Evolutionary conservation across 1,140 invertebrate genomes (phyloP).

Genomic region (Cryptotermes secundus): DNA sequence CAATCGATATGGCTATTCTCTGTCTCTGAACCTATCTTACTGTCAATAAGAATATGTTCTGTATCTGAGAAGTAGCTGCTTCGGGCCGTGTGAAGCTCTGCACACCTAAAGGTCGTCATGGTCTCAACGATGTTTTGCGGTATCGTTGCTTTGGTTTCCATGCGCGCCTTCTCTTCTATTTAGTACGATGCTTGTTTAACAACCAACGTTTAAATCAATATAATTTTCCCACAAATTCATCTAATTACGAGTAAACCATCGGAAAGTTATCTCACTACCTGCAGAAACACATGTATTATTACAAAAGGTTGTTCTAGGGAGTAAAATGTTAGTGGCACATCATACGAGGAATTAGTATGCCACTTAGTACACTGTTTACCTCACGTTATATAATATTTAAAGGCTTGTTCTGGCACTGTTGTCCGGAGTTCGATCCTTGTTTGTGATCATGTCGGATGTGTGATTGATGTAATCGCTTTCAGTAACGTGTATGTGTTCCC

Average conservation of each 20-base stretch:
- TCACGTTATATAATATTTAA: not conserved
- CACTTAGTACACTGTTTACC: not conserved
- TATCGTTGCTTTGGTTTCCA: not conserved
- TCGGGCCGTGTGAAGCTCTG: not conserved
- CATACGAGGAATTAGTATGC: not conserved
- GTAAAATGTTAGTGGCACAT: not conserved
- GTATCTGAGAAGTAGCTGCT: no score
- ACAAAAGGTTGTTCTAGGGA: not conserved
- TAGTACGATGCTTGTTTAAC: not conserved
- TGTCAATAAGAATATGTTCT: no score
- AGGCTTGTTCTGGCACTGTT: not conserved
- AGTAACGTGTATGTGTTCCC: not conserved
- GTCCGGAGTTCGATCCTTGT: not conserved
- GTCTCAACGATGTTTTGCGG: not conserved
- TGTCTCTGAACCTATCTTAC: no score
- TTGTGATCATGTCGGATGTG: not conserved
- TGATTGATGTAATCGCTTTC: not conserved
- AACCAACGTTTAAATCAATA: not conserved
- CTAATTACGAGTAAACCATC: not conserved
- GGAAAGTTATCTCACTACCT: not conserved
- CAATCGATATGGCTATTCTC: no score
- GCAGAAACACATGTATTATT: constrained; percentile 3
- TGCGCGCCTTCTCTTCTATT: not conserved
- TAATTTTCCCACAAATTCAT: not conserved
- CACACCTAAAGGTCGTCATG: not conserved